Conservation (phyloP, 2,797 vertebrate genomes). For the Scyliorhinus canicula region DNA sequence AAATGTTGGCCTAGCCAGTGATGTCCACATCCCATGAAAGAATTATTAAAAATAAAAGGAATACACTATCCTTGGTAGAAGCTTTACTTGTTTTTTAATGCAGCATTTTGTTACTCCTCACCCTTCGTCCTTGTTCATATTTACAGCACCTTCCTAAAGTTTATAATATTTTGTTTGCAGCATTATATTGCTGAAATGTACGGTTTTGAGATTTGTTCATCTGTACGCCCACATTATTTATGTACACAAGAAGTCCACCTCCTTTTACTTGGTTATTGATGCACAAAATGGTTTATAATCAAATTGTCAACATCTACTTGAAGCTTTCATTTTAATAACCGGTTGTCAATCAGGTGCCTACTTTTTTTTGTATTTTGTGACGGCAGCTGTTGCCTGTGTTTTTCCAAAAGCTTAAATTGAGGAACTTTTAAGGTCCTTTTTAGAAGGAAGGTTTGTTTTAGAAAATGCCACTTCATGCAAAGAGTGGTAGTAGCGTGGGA, state of each 20-base stretch:
- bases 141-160: not conserved
- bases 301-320: conserved; percentile 12
- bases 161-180: not conserved
- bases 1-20: too few species aligned
- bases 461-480: not conserved
- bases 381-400: not conserved
- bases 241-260: not conserved
- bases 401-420: not conserved
- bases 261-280: not conserved
- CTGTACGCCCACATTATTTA: not conserved
- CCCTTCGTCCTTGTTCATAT: not conserved
- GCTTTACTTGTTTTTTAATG: not conserved
- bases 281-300: not conserved
- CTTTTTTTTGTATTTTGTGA: not conserved
- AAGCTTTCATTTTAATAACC: not conserved
- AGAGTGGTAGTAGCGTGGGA: not conserved
- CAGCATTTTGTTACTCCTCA: not conserved
- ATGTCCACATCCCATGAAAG: too few species aligned
- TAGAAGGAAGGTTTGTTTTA: not conserved
- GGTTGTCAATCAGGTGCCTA: not conserved
- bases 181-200: not conserved
- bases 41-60: too few species aligned
- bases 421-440: not conserved
- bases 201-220: not conserved
- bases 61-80: not conserved